Conservation (phyloP, 1,140 invertebrate species). For the Aphis craccivora region DNA sequence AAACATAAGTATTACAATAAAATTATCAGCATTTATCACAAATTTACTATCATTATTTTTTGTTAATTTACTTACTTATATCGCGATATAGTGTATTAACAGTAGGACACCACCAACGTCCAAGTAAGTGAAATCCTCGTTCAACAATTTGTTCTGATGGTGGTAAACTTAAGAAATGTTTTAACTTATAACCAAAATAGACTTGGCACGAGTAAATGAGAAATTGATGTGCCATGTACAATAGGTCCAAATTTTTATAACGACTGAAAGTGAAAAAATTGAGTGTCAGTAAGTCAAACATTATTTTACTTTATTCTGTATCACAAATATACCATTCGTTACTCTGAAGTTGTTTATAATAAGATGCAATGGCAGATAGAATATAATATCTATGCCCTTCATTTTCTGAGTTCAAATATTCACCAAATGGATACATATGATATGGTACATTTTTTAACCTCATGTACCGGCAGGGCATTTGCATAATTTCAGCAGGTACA, state of each 20-base stretch:
- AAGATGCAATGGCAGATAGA: neutral
- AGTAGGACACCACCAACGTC: conserved; percentile 27
- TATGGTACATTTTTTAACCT: neutral
- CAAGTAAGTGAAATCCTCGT: conserved; percentile 36
- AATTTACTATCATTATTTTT: neutral
- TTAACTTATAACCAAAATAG: conserved; percentile 39
- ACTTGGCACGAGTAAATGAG: neutral
- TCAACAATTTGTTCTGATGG: neutral
- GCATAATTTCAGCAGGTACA: conserved; percentile 5
- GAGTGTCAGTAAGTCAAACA: neutral
- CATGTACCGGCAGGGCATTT: neutral
- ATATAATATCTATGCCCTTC: conserved; percentile 34
- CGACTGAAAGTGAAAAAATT: conserved; percentile 19
- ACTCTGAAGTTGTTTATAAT: conserved; percentile 3
- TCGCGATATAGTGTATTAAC: neutral
- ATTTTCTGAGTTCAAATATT: neutral
- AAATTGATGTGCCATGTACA: conserved; percentile 34
- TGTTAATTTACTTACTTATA: neutral
- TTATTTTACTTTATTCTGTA: neutral
- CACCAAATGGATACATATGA: conserved; percentile 29
- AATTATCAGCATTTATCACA: neutral
- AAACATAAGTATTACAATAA: neutral
- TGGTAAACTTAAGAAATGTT: conserved; percentile 4
- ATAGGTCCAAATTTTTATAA: neutral
- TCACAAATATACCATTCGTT: neutral